phyloP scores from a whole-genome alignment of 2,113 vertebrate species.

The Climacteris rufus region DNA sequence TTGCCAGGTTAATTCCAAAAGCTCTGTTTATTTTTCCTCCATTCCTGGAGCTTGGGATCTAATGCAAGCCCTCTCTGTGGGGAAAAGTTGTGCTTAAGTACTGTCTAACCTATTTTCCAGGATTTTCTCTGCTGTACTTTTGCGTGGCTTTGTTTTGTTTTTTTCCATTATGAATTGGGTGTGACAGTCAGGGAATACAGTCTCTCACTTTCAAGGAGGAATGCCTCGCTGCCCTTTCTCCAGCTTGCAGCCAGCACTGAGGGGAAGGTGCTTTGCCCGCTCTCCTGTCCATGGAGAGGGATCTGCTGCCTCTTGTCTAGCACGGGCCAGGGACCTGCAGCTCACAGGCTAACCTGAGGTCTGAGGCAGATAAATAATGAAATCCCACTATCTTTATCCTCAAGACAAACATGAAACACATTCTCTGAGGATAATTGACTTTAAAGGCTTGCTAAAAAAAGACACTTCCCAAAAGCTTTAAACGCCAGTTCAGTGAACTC shows the following conservation, averaged over 20 bases:
- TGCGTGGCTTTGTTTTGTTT: not conserved
- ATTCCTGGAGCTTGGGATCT: not conserved
- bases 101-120: not conserved
- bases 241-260: not conserved
- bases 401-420: not conserved
- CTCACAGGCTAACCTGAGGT: not conserved
- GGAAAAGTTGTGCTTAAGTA: not conserved
- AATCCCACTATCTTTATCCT: not conserved
- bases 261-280: fast-evolving
- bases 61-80: not conserved
- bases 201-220: not conserved
- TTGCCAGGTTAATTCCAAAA: conserved; percentile 10
- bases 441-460: conserved; percentile 28
- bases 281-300: not conserved
- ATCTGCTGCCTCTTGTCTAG: not conserved
- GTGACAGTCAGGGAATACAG: not conserved
- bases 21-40: not conserved
- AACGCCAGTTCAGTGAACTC: not conserved
- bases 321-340: not conserved
- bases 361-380: not conserved
- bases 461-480: not conserved
- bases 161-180: not conserved
- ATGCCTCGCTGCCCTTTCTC: not conserved
- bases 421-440: conserved; percentile 1
- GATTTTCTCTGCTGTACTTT: not conserved